These are phyloP conservation scores for Lepidostoma basale DNA, from an alignment of 1,140 invertebrate species.

Conservation along the genomic window DNA sequence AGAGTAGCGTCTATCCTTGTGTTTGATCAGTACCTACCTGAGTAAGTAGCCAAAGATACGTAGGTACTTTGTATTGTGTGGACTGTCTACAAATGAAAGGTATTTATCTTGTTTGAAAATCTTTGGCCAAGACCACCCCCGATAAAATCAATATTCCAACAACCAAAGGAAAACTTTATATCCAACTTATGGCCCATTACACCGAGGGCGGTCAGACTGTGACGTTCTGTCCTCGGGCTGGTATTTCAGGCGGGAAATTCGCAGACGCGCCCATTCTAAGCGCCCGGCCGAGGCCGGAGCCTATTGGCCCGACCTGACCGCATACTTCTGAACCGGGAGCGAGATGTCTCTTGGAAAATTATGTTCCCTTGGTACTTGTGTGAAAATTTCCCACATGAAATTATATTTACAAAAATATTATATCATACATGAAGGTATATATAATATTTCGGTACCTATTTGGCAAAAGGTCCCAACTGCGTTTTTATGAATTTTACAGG, in stretches of 20 bases:
- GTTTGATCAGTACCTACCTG: too few species aligned
- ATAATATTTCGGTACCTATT: too few species aligned
- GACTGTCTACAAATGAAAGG: too few species aligned
- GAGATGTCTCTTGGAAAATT: constrained; percentile 9
- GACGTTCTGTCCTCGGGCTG: background rate
- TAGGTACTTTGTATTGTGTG: too few species aligned
- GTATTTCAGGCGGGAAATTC: constrained; percentile 19
- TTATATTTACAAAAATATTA: too few species aligned
- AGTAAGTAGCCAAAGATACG: too few species aligned
- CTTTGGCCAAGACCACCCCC: background rate
- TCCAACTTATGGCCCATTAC: constrained; percentile 28
- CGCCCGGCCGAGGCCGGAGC: constrained; percentile 19
- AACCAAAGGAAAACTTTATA: constrained; percentile 21
- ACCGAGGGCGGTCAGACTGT: constrained; percentile 7
- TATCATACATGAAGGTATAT: too few species aligned
- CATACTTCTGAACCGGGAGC: constrained; percentile 12
- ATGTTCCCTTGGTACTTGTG: background rate
- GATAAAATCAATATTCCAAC: constrained; percentile 25
- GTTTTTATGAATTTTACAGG: too few species aligned
- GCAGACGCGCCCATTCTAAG: constrained; percentile 20
- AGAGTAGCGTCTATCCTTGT: too few species aligned
- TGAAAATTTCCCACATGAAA: too few species aligned
- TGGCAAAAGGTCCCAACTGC: too few species aligned
- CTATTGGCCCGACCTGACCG: constrained; percentile 28
- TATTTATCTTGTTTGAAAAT: too few species aligned